Evolutionary conservation across 92 coral and sea anemone species (phyloP), one percentile per base, ranked within the genome.

Genomic region (Chrysogorgia sp.): DNA sequence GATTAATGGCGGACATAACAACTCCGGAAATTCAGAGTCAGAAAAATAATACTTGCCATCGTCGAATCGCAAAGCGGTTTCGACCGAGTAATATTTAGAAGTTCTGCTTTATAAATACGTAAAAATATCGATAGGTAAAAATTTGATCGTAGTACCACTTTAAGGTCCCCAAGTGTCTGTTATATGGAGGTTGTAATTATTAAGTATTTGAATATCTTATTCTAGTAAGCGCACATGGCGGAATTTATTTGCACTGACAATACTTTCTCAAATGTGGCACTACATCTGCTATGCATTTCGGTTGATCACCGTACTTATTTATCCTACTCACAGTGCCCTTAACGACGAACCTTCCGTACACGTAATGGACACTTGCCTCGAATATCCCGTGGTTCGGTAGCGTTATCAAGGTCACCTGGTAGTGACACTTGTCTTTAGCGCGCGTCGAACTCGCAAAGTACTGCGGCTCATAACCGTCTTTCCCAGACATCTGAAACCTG

Each of bases 221-320:
- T n/a, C n/a, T n/a, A n/a, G n/a, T n/a, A n/a, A n/a, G n/a, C n/a
- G n/a, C n/a, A n/a, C n/a, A n/a, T n/a, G n/a, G n/a, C n/a, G n/a
- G n/a, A 8, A 8, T 43, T 41, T 34, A 40, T 41, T 81, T 92
- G 64, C 97, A 92, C 0, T 86, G 75, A 41, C 97, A 92, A 53
- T 85, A 92, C 58, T 92, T 92, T 72, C 97, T 81, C 40, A 92
- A 57, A 68, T 83, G 88, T 2, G 96, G 96, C 6, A 86, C 80
- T 33, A 66, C 80, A 21, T 76, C 85, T 32, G 91, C 48, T 13
- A 92, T 90, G 71, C 97, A 92, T 35, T 85, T 75, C 10, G 97
- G 96, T 45, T 92, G 97, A 17, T 90, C 97, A 4, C 97, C 91
- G 35, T 90, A 90, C 67, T 71, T 72, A 45, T 87, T 90, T 8